A percentile compares a stretch with the other conserved stretches of the same genome.
Conservation (phyloP, 2,888 invertebrate species). For the Spicauda simplicius region DNA sequence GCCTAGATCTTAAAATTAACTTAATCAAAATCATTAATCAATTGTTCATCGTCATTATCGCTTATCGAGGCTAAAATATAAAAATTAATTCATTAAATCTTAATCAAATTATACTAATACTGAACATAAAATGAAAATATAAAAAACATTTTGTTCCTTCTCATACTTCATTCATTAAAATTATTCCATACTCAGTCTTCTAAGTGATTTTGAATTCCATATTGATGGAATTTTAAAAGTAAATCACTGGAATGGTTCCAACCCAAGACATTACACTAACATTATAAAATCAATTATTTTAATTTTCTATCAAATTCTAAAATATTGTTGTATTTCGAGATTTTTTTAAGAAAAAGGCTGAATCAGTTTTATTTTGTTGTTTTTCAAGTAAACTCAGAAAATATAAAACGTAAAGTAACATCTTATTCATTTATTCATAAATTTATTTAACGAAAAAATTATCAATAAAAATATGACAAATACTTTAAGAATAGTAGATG, state of each 20-base stretch:
- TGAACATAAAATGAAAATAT: constrained; percentile 41
- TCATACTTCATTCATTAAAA: constrained; percentile 21
- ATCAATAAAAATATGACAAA: no score
- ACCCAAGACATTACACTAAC: constrained; percentile 11
- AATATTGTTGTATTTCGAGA: no score
- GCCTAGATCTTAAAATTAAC: constrained; percentile 56
- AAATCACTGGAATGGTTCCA: constrained; percentile 43
- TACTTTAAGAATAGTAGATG: no score
- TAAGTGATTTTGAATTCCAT: constrained; percentile 42
- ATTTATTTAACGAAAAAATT: no score
- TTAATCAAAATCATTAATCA: constrained; percentile 45
- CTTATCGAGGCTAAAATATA: constrained; percentile 39
- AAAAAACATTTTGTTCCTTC: constrained; percentile 23
- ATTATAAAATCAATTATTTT: constrained; percentile 1
- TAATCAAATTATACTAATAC: constrained; percentile 41
- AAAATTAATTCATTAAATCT: constrained; percentile 43
- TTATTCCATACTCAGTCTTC: constrained; percentile 55
- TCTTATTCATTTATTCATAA: no score
- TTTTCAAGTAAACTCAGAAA: no score
- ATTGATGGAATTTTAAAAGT: constrained; percentile 41
- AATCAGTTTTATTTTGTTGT: no score
- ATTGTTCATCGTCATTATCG: constrained; percentile 34
- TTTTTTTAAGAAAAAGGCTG: no score
- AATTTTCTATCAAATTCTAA: not conserved
- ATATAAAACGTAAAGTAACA: no score